Base-by-base conservation (phyloP, 2,888 invertebrate genomes). In the Timandra comae region DNA sequence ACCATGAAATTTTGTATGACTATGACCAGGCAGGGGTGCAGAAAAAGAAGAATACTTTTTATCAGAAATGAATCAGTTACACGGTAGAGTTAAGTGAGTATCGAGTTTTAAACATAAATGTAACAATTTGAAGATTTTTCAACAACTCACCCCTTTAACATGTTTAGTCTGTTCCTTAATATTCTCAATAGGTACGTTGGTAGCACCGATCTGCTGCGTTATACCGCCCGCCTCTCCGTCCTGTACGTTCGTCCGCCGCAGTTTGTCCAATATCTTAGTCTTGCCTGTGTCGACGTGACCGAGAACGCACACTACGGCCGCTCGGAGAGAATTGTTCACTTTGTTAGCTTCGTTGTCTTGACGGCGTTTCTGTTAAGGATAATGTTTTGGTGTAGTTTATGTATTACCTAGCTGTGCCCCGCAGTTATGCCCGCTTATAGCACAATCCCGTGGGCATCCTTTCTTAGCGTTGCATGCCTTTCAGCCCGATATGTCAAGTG, bases 211-310 rank as follows among this genome's bases (percentile, higher is more conserved):
- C 86, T 99, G 99, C 71, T 99, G 99, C 0, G 99, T 99, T 44
- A 99, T 99, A 45, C 99, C 99, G 26, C 99, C 99, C 1, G 99
- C 99, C 84, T 99, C 99, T 0, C 95, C 94, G 49, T 97, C 97
- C 67, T 96, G 96, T 0, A 96, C 96, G 63, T 96, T 93, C 0
- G 96, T 96, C 26, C 96, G 88, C 11, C 96, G 87, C 30, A 96
- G 85, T 76, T 99, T 99, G 71, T 99, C 99, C 33, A 99, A 79
- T 63, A 99, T 98, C 80, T 99, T 99, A 0, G 99, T 99, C 88
- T 99, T 99, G 36, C 99, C 99, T 0, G 99, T 99, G 84, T 99
- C 99, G 29, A 99, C 99, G 73, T 99, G 99, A 0, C 99, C 99
- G 1, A 99, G 84, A 0, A 99, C 99, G 69, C 99, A 99, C 1